Base-by-base conservation (phyloP, 2,113 vertebrate genomes). In the Scomber japonicus region DNA sequence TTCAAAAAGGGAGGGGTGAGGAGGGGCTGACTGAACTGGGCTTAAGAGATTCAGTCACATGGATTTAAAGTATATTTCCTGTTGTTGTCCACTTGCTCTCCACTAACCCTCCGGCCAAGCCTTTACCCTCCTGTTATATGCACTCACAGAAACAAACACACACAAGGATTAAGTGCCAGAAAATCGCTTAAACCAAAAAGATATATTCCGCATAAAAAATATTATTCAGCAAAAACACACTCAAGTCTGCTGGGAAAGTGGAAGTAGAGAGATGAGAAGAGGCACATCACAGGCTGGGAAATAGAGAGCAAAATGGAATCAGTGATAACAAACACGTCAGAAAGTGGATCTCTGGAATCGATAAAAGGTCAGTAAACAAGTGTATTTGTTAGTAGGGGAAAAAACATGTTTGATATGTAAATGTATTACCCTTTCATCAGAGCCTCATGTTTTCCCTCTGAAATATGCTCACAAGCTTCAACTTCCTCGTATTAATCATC, bases 311-410 rank as follows among this genome's bases (percentile, higher is more conserved):
- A 35, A 75, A 48, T 61, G 48, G 30, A 66, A 35, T 24, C 10
- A 12, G 13, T 31, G 55, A 70, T 13, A 11, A 78, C 40, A 80
- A 49, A 74, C 57, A 66, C 46, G 27, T n/a, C 49, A 55, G 30
- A 75, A 16, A 78, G 50, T 2, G 57, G 46, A 59, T 68, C 46
- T 56, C 12, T 19, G 12, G n/a, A 27, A 62, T 80, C 61, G 62
- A 55, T 76, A 60, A 55, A n/a, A 56, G 48, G 45, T 54, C 3
- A 35, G 75, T 59, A 65, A 82, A 78, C 54, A 64, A 59, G 66
- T 4, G 30, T 15, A 12, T 14, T 16, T 4, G n/a, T 12, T 45
- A 49, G 15, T 27, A 48, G 40, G 45, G 73, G 35, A 62, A 56
- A 19, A 21, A 21, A 21, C 21, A 11, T 17, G 4, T 71, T 57